phyloP scores from a whole-genome alignment of 2,888 invertebrate species.

The Mallateleia sp. region DNA sequence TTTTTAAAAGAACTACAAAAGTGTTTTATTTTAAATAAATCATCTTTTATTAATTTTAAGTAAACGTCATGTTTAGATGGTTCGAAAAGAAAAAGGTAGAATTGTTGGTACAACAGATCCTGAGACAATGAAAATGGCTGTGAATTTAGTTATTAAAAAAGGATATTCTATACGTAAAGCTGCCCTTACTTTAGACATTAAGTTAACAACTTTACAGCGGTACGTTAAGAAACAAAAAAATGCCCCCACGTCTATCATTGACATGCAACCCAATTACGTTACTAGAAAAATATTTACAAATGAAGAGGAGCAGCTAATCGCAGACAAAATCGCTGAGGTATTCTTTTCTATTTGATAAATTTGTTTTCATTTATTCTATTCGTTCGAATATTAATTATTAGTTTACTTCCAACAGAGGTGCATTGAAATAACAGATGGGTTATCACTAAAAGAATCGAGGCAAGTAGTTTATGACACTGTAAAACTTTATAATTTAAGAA shows the following conservation, averaged over 20 bases:
- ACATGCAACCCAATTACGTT: constrained; percentile 23
- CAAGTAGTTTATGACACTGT: not conserved
- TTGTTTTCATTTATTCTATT: too few relatives aligned
- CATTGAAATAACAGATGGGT: not conserved
- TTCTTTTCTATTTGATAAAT: not conserved
- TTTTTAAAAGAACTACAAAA: too few relatives aligned
- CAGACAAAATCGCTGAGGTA: not conserved
- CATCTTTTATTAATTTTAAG: too few relatives aligned
- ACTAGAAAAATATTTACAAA: constrained; percentile 28
- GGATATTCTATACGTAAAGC: constrained; percentile 32
- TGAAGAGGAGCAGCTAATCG: constrained; percentile 6
- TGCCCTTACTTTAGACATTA: constrained; percentile 12
- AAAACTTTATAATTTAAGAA: not conserved
- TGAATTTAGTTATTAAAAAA: constrained; percentile 22
- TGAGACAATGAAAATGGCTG: constrained; percentile 31
- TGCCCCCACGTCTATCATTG: constrained; percentile 3
- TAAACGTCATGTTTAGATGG: constrained; percentile 24
- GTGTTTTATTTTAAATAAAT: too few relatives aligned
- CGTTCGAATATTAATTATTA: too few relatives aligned
- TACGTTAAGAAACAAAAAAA: constrained; percentile 41
- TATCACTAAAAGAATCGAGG: not conserved
- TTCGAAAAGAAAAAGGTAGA: constrained; percentile 35
- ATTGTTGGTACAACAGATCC: constrained; percentile 29
- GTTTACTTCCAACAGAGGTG: too few relatives aligned
- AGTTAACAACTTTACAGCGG: constrained; percentile 18